phyloP scores from a whole-genome alignment of 2,888 invertebrate genomes.

The Stenoptilia bipunctidactyla region DNA sequence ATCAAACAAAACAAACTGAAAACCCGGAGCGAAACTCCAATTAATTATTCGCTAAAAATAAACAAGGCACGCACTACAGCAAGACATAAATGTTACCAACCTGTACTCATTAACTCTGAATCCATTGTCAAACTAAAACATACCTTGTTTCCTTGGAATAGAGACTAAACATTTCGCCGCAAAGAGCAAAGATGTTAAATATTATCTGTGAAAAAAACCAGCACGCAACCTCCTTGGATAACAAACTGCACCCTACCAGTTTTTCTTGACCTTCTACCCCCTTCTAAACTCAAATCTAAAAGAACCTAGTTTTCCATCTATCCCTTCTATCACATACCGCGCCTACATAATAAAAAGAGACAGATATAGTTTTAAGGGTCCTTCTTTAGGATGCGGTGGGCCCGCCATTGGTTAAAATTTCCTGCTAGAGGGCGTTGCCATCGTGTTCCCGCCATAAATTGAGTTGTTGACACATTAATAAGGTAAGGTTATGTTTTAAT shows the following conservation, averaged over 20 bases:
- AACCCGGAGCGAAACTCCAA: background rate
- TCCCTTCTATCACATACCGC: too few species aligned
- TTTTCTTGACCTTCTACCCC: slow-evolving; percentile 17
- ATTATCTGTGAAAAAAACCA: background rate
- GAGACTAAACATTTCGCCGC: too few species aligned
- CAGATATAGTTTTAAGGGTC: slow-evolving; percentile 19
- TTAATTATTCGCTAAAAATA: slow-evolving; percentile 1
- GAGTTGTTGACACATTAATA: slow-evolving; percentile 72
- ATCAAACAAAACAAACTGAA: background rate
- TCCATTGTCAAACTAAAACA: too few species aligned
- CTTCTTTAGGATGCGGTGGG: slow-evolving; percentile 20
- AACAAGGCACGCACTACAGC: background rate
- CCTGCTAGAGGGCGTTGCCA: slow-evolving; percentile 55
- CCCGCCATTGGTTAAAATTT: slow-evolving; percentile 44
- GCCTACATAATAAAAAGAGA: slow-evolving; percentile 28
- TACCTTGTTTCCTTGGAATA: too few species aligned
- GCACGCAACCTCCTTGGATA: background rate
- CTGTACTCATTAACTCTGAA: slow-evolving; percentile 5
- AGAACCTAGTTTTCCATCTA: background rate
- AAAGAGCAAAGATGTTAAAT: too few species aligned
- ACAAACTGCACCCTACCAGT: slow-evolving; percentile 13
- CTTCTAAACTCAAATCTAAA: slow-evolving; percentile 10
- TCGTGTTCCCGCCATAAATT: slow-evolving; percentile 66
- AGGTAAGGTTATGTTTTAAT: slow-evolving; percentile 66
- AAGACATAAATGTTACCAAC: slow-evolving; percentile 5